Evolutionary conservation across 1,140 invertebrate species (phyloP).

Genomic region (Anagrus nilaparvatae): DNA sequence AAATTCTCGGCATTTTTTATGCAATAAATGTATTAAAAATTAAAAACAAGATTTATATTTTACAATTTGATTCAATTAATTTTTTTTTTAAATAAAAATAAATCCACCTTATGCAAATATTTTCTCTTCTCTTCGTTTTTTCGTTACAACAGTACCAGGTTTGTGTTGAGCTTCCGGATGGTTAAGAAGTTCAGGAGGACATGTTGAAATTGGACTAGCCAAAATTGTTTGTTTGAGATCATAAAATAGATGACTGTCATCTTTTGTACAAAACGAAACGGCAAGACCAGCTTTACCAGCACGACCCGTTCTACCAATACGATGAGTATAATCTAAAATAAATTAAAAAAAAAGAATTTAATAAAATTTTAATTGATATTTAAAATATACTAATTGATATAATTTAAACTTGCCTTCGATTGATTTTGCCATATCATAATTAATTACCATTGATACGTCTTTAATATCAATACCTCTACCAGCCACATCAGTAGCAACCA

Average conservation of each 20-base stretch:
- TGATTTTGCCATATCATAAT: slow-evolving; percentile 99
- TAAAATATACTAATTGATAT: not conserved
- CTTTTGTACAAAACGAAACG: slow-evolving; percentile 93
- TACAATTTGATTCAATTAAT: slow-evolving; percentile 1
- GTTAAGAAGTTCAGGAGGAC: slow-evolving; percentile 93
- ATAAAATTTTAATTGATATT: slow-evolving; percentile 3
- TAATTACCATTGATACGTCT: slow-evolving; percentile 96
- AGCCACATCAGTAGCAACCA: slow-evolving; percentile 99
- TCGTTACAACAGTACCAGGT: slow-evolving; percentile 86
- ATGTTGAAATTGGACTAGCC: slow-evolving; percentile 84
- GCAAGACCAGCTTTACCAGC: slow-evolving; percentile 96
- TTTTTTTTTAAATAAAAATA: slow-evolving; percentile 1
- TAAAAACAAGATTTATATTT: not conserved
- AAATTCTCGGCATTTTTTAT: not conserved
- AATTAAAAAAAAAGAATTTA: slow-evolving; percentile 13
- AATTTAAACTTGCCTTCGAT: slow-evolving; percentile 66
- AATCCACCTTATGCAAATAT: slow-evolving; percentile 69
- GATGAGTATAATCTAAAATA: slow-evolving; percentile 90
- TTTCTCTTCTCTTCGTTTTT: slow-evolving; percentile 92
- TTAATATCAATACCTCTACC: slow-evolving; percentile 99
- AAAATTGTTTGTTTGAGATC: slow-evolving; percentile 91
- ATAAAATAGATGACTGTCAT: slow-evolving; percentile 92
- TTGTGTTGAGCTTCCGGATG: slow-evolving; percentile 98
- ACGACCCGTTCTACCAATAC: slow-evolving; percentile 97
- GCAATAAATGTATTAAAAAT: not conserved